Percentiles rank a stretch among this genome's conserved stretches.
These are phyloP conservation scores for Acrobasis repandana DNA, from an alignment of 2,888 invertebrate species.

Conservation along the genomic window DNA sequence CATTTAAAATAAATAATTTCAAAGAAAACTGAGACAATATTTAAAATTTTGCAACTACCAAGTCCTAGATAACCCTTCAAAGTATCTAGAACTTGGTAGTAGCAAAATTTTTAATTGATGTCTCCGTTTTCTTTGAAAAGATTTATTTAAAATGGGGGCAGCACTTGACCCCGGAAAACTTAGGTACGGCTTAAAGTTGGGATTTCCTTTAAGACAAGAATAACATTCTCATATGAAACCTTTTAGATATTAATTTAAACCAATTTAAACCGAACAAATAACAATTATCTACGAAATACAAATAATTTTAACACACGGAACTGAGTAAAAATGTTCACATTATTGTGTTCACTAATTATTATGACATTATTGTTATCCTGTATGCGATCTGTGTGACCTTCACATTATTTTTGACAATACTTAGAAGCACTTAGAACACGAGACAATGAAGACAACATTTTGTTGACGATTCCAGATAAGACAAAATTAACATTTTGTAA, in stretches of 20 bases:
- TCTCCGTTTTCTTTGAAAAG: too few species aligned
- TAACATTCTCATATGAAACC: too few species aligned
- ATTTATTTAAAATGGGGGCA: too few species aligned
- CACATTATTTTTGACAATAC: constrained; percentile 16
- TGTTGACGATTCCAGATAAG: constrained; percentile 3
- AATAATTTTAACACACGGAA: constrained; percentile 12
- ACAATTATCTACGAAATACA: constrained; percentile 1
- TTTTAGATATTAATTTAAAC: not conserved
- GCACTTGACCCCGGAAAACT: too few species aligned
- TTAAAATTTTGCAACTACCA: too few species aligned
- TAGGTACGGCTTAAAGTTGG: too few species aligned
- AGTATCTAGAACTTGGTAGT: too few species aligned
- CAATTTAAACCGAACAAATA: not conserved
- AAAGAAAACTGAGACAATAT: too few species aligned
- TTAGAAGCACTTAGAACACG: not conserved
- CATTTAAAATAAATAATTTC: too few species aligned
- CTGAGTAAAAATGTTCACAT: constrained; percentile 29
- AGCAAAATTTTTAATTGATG: too few species aligned
- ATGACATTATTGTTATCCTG: constrained; percentile 31
- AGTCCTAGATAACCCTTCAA: too few species aligned
- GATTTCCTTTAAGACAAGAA: not conserved
- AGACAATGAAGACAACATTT: constrained; percentile 15
- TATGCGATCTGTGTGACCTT: constrained; percentile 10
- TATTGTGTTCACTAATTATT: constrained; percentile 28
- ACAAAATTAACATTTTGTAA: constrained; percentile 15